Base-by-base conservation (phyloP, 2,888 invertebrate genomes). In the Venusia cambrica region DNA sequence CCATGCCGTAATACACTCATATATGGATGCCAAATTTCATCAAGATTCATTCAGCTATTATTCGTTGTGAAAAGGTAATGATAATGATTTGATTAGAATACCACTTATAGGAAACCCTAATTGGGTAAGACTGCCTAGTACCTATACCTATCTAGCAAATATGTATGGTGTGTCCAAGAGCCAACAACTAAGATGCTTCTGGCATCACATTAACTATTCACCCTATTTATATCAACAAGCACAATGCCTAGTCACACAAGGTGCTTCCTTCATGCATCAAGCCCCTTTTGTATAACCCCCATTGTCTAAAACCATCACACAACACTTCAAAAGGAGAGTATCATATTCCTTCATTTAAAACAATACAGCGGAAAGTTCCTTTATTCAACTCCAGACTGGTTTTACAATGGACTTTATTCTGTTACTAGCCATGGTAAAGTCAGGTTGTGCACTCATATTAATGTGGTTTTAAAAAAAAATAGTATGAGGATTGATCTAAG, bases 331-430 rank as follows among this genome's bases (percentile, higher is more conserved):
- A 62, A 57, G 54, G 57, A 41, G 47, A 56, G 59, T 66, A 50
- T 80, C 39, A 39, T 19, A 47, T 79, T 79, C 64, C 75, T 44
- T 40, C 51, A 30, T 20, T 11, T 4, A 5, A 7, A 8, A 31
- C 22, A 40, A 43, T 44, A 39, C 37, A 2, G 14, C 18, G 8
- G 26, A 13, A 36, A 12, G 24, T 40, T 31, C 31, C 40, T 25
- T 20, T 41, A 40, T 44, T 30, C 13, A 30, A 45, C 20, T 43
- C 10, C 32, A 62, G 77, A 79, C 78, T 39, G 69, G 78, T 80
- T 79, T 61, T 24, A 35, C 46, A 61, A 53, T 30, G 17, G 36
- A 53, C 45, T 50, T 68, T 62, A 79, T 68, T 81, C 55, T 41
- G 27, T 39, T 41, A 45, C 49, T 25, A 55, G 70, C 56, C 53